Conservation (phyloP, 2,113 vertebrate genomes). For the Fukomys damarensis region DNA sequence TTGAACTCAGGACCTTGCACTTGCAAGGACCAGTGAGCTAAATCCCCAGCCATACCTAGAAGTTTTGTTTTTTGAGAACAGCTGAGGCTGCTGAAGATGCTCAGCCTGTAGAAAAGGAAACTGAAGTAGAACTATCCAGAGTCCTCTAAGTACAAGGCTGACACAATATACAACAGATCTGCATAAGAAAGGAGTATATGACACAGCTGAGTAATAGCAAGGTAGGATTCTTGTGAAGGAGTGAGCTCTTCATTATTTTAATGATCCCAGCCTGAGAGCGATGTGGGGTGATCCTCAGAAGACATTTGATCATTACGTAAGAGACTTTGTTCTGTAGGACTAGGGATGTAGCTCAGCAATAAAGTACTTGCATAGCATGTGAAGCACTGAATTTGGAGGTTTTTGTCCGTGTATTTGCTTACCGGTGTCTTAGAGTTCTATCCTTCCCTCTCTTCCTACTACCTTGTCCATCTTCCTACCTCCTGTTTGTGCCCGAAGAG, state of each 20-base stretch:
- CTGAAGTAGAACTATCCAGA: not conserved
- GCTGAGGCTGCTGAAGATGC: not conserved
- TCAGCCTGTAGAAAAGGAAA: not conserved
- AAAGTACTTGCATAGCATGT: not conserved
- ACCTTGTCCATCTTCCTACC: not conserved
- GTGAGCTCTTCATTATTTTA: not conserved
- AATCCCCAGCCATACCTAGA: too few relatives aligned
- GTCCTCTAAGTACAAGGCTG: not conserved
- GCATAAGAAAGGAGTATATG: not conserved
- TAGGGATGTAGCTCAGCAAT: not conserved
- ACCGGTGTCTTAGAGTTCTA: fast-evolving
- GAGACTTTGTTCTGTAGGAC: not conserved
- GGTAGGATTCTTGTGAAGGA: not conserved
- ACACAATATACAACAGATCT: not conserved
- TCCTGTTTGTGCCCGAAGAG: not conserved
- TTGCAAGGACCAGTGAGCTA: too few relatives aligned
- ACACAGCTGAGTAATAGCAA: not conserved
- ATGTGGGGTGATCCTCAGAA: fast-evolving
- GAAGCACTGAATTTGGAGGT: not conserved
- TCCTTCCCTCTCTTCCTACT: not conserved
- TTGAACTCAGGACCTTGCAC: too few relatives aligned
- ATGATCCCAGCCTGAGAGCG: not conserved
- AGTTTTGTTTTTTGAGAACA: not conserved
- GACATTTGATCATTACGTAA: fast-evolving
- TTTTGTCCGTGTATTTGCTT: too few relatives aligned